A percentile compares a stretch with the other conserved stretches of the same genome.
These are phyloP conservation scores for Trichoplusia ni DNA, from an alignment of 1,140 invertebrate species.

Conservation along the genomic window DNA sequence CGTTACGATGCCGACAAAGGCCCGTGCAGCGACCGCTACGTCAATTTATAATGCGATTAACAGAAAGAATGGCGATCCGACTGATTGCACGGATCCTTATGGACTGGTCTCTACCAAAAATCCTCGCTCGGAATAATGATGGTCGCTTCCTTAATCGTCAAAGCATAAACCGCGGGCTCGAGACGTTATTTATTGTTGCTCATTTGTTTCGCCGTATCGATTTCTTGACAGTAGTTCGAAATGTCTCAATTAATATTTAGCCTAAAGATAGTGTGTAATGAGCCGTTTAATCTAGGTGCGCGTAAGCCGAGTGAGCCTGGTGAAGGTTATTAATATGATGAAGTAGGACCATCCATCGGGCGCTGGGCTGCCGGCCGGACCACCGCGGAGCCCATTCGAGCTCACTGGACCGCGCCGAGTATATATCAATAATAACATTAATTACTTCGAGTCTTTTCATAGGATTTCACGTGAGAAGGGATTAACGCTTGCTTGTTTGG, in stretches of 20 bases:
- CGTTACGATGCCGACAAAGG: conserved; percentile 67
- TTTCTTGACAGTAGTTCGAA: conserved; percentile 66
- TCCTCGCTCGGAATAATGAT: conserved; percentile 55
- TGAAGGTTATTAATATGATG: conserved; percentile 71
- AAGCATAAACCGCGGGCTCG: conserved; percentile 33
- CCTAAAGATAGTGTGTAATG: conserved; percentile 76
- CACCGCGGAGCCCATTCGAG: conserved; percentile 50
- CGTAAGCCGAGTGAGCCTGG: conserved; percentile 73
- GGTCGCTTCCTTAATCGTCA: conserved; percentile 47
- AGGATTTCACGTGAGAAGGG: conserved; percentile 66
- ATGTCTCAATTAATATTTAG: conserved; percentile 79
- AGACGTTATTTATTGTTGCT: conserved; percentile 56
- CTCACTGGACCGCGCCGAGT: conserved; percentile 37
- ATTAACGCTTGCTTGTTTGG: conserved; percentile 66
- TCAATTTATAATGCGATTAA: conserved; percentile 78
- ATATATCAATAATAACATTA: conserved; percentile 62
- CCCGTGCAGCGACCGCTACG: conserved; percentile 53
- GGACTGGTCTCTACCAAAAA: conserved; percentile 53
- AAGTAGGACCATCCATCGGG: conserved; percentile 63
- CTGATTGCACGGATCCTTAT: conserved; percentile 65
- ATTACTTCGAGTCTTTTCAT: conserved; percentile 60
- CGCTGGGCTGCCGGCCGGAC: conserved; percentile 49
- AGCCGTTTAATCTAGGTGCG: conserved; percentile 66
- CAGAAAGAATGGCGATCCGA: conserved; percentile 69
- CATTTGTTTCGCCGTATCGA: conserved; percentile 57